Evolutionary conservation across 2,888 invertebrate species (phyloP), one percentile per base, ranked within the genome.

Genomic region (Yponomeuta plumbellus): DNA sequence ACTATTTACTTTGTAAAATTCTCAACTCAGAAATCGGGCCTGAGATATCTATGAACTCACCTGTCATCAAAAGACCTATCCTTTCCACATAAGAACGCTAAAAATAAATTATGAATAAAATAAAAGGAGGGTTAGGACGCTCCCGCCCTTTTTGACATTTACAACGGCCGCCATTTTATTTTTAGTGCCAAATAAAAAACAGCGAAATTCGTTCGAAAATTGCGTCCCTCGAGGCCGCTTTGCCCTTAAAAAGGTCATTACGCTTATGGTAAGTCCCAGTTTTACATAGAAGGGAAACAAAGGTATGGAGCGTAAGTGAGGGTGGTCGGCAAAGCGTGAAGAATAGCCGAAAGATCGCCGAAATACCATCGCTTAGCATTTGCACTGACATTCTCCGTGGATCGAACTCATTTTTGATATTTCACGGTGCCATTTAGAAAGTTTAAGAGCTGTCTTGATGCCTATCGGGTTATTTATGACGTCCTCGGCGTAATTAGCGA

Each of bases 71-170:
- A 20, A 20, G 57, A 8, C 6, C 21, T 57, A 57, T 10, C 20
- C n/a, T 57, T 57, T 57, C 34, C 5, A 34, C 34, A 34, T 34
- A 52, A 52, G 17, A 52, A 52, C 44, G 13, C 44, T 52, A 52
- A 52, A 52, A 52, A 52, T 52, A 52, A 52, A 52, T 52, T 52
- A 52, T 52, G 44, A 52, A 59, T 13, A 21, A 59, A 11, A 21
- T 23, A 23, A 59, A n/a, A 22, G 21, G 21, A 22, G 22, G 59
- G 40, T 63, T 57, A 52, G 26, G 11, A 21, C 56, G 44, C 4
- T 62, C 40, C 44, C 23, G 40, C 63, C 63, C 44, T 68, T 68
- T 68, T 68, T 68, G 67, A 40, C 62, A 66, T 67, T 66, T 59
- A 52, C 66, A 11, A n/a, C 57, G 26, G 22, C 26, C 65, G 65